These are phyloP conservation scores for Ladona fulva DNA, from an alignment of 1,140 invertebrate genomes.

Conservation along the genomic window DNA sequence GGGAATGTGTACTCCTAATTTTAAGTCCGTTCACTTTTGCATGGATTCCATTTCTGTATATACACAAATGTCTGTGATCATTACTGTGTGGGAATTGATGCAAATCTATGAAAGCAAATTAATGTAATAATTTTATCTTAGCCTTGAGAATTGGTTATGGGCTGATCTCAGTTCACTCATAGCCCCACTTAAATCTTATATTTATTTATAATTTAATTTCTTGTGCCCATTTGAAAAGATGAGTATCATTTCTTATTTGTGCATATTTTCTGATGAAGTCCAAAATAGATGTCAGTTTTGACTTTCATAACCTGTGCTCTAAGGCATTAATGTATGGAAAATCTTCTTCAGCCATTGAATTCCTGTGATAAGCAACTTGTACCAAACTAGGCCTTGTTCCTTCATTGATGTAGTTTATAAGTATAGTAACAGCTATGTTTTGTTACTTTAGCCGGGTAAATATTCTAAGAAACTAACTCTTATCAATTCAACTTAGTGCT, in stretches of 20 bases:
- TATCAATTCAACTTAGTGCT: no score
- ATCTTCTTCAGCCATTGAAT: background rate
- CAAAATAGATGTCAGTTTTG: background rate
- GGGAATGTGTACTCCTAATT: background rate
- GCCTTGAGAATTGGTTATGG: no score
- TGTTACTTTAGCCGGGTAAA: background rate
- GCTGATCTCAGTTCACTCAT: no score
- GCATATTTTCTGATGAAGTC: background rate
- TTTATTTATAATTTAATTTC: no score
- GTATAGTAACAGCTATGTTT: background rate
- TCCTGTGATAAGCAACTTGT: background rate
- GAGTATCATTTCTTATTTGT: background rate
- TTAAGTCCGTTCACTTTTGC: background rate
- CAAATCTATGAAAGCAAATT: no score
- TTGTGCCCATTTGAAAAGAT: background rate
- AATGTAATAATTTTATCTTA: no score
- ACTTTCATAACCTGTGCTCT: background rate
- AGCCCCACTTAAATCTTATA: no score
- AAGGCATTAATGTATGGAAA: background rate
- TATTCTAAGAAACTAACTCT: background rate
- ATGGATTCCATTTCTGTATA: background rate
- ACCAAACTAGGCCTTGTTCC: background rate
- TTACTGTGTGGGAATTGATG: background rate
- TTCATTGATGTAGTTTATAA: background rate
- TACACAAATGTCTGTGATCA: conserved; percentile 6